Base-by-base conservation (phyloP, 2,113 vertebrate species). In the Myiozetetes cayanensis region DNA sequence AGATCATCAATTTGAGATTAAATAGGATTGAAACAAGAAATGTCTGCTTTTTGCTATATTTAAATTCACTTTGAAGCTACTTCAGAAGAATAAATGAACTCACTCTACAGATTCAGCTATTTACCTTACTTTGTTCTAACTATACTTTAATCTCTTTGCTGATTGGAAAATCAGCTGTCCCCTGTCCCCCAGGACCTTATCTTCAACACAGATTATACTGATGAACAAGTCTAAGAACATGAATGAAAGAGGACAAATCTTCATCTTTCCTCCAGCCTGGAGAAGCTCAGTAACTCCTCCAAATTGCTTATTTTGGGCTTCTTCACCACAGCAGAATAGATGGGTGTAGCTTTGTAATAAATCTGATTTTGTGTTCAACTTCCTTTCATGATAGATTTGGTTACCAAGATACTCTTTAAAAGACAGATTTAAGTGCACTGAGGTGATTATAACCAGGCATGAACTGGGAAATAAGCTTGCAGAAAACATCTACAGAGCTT, bases 51-150 rank as follows among this genome's bases (percentile, higher is more conserved):
- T 83, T 71, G 44, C 88, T 88, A 47, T 86, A 85, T 93, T 93
- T 92, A 90, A 94, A 94, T 93, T 95, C 79, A 78, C 73, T 90
- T 93, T 92, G 68, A 96, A 95, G 92, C 65, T 68, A 80, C 88
- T 94, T 94, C 93, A 84, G 72, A 93, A 91, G 72, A 61, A 58
- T 79, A 91, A 91, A 76, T 71, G 25, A 87, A 93, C 33, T 71
- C 59, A 74, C 63, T 91, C 62, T 66, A 87, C 47, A 94, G 66
- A 94, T 80, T 70, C 78, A 89, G 66, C 37, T 93, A 73, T 80
- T 94, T 94, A 83, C 87, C 59, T 76, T 70, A 79, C 63, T 94
- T 94, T 86, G 46, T 71, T 92, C 71, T 63, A 75, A 72, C 47
- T 53, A 56, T 37, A 56, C 72, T 94, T 47, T 86, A 74, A 88